Evolutionary conservation across 2,113 vertebrate genomes (phyloP).

Genomic region (Ceyx melanurus): DNA sequence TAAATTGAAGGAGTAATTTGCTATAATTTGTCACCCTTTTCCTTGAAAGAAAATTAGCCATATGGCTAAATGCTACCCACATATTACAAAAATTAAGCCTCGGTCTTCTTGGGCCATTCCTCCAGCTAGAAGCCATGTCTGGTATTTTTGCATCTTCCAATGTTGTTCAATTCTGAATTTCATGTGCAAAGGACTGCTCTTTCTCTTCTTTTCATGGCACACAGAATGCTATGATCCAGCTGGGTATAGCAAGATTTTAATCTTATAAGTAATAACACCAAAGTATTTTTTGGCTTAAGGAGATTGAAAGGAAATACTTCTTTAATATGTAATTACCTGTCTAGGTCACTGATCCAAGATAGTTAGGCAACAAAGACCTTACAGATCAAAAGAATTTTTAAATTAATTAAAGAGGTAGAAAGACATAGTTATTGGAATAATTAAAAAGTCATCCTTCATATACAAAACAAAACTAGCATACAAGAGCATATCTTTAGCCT

Average conservation of each 20-base stretch:
- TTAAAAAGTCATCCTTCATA: not conserved
- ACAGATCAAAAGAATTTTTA: not conserved
- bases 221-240: not conserved
- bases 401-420: not conserved
- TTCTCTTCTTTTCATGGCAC: not conserved
- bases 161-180: not conserved
- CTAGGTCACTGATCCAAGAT: not conserved
- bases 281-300: not conserved
- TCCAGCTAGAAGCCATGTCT: not conserved
- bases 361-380: not conserved
- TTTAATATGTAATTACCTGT: not conserved
- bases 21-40: slow-evolving; percentile 29
- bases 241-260: not conserved
- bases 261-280: not conserved
- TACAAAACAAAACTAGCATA: not conserved
- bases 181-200: not conserved
- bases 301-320: not conserved
- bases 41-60: not conserved
- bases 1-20: slow-evolving; percentile 29
- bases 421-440: not conserved
- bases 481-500: not conserved
- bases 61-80: not conserved
- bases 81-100: not conserved
- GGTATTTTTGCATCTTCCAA: not conserved
- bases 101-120: not conserved